A percentile compares a stretch with the other conserved stretches of the same genome.
Evolutionary conservation across 2,797 vertebrate species (phyloP).

Genomic region (Etheostoma perlongum): DNA sequence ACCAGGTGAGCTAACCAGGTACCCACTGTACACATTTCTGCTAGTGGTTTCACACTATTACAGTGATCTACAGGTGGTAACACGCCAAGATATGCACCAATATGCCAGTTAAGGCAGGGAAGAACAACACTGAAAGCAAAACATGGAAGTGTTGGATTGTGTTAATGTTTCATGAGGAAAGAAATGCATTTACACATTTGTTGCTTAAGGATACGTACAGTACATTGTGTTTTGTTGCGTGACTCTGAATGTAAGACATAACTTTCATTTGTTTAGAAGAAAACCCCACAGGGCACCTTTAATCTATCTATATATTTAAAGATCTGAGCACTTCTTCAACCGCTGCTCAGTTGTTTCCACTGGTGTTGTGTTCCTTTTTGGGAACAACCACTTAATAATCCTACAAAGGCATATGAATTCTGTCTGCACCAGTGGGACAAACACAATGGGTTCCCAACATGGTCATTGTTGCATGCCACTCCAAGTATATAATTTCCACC

Average conservation of each 20-base stretch:
- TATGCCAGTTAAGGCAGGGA: background rate
- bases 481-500: slow-evolving; percentile 48
- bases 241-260: background rate
- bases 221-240: background rate
- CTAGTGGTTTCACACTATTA: background rate
- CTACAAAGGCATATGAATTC: slow-evolving; percentile 48
- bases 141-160: background rate
- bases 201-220: background rate
- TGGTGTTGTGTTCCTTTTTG: slow-evolving; percentile 17
- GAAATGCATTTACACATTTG: background rate
- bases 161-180: background rate
- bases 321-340: background rate
- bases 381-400: slow-evolving; percentile 49
- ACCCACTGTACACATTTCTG: background rate
- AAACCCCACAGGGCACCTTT: background rate
- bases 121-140: background rate
- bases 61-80: background rate
- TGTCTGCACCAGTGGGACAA: slow-evolving; percentile 29
- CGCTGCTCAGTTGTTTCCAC: slow-evolving; percentile 19
- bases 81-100: background rate
- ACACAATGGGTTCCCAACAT: slow-evolving; percentile 42
- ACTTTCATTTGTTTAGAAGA: slow-evolving; percentile 5
- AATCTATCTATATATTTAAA: background rate
- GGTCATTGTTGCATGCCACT: slow-evolving; percentile 44
- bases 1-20: too few relatives aligned